Conservation (phyloP, 1,140 invertebrate species). For the Samia ricini region DNA sequence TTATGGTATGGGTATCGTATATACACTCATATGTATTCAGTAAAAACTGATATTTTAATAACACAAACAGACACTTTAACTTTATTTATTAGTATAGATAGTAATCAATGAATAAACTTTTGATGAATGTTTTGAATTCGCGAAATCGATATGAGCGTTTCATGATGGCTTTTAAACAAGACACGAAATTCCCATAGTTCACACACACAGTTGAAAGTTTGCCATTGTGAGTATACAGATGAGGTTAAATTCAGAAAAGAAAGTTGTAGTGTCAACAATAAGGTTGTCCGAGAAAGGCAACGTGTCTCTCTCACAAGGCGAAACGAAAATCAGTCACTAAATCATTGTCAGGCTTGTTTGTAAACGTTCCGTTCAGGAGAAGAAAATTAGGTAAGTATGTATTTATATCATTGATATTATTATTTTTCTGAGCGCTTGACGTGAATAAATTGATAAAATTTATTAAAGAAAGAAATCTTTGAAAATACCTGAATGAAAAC, state of each 20-base stretch:
- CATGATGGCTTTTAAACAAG: background rate
- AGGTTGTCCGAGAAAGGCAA: conserved; percentile 19
- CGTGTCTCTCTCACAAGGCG: conserved; percentile 28
- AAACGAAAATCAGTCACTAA: conserved; percentile 26
- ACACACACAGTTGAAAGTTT: conserved; percentile 24
- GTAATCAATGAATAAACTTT: too few species aligned
- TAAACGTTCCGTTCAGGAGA: background rate
- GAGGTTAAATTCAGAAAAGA: conserved; percentile 47
- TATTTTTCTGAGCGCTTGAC: background rate
- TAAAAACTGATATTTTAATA: too few species aligned
- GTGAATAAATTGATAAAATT: background rate
- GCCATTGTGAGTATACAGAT: conserved; percentile 3
- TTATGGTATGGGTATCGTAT: too few species aligned
- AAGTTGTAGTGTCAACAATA: conserved; percentile 41
- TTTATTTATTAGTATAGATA: too few species aligned
- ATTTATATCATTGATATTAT: conserved; percentile 4
- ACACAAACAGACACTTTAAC: too few species aligned
- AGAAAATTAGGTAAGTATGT: background rate
- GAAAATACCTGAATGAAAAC: background rate
- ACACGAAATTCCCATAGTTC: conserved; percentile 34
- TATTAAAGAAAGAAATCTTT: too few species aligned
- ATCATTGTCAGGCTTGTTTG: background rate
- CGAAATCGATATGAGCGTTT: too few species aligned
- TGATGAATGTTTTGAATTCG: too few species aligned
- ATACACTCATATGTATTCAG: too few species aligned